Base-by-base conservation (phyloP, 2,797 vertebrate species). In the Aphelocoma californica region DNA sequence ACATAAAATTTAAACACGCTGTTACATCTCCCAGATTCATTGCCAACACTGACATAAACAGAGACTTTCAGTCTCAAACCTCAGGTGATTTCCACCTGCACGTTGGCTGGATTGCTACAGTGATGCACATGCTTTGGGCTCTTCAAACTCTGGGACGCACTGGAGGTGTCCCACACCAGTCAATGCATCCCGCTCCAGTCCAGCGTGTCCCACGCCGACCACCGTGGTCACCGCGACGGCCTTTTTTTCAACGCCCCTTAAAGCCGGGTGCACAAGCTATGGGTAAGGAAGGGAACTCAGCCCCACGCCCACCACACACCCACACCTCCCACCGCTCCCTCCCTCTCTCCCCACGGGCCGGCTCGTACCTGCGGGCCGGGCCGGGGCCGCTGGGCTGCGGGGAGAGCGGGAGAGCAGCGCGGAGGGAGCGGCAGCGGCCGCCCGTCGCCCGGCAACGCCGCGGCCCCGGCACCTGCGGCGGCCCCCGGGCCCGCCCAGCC, bases 261-360 rank as follows among this genome's bases (percentile, higher is more conserved):
- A 32, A 6, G 4, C 1, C 24, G 5, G 13, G 11, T 0, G 26
- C 29, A 4, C 58, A 17, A 36, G 14, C 6, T 10, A 1, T 0
- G 21, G 13, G 28, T 10, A 10, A 36, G 73, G 40, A 60, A 40
- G 45, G 31, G 14, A 32, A 1, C 16, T 7, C 60, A 20, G 18
- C 31, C 42, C 9, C 34, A 4, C 32, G 4, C 42, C 28, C 36
- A 6, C 5, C 10, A 19, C 58, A 9, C 29, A 7, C 28, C 7
- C 36, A 15, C 62, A 8, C 28, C 72, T 29, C 42, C 53, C 77
- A 7, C 3, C 10, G 13, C 32, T 16, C 32, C 28, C 61, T 11
- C 16, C 10, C n/a, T 26, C 31, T 18, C 17, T 31, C 36, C 38
- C 21, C 51, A 10, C 5, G 9, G 72, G 28, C 40, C 44, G 20